Evolutionary conservation across 2,797 vertebrate genomes (phyloP), one percentile per base, ranked within the genome.

Genomic region (Vireo griseus): DNA sequence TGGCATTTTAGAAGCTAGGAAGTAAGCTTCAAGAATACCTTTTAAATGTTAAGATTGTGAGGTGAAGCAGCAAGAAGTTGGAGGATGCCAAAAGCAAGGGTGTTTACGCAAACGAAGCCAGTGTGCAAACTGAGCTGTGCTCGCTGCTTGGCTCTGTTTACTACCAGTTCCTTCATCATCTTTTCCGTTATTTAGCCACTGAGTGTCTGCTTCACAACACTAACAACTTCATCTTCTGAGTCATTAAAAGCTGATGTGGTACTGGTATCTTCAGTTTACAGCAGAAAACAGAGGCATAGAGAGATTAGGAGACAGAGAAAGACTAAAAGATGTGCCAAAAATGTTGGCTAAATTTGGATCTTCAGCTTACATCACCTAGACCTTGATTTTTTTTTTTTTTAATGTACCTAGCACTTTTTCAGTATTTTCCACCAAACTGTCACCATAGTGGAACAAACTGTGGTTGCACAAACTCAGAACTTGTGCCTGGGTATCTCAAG

Each of bases 61-160:
- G 73, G 90, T 7, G 1, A 65, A 91, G 81, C 50, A 83, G 47
- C 57, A 65, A 86, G 65, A 93, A 88, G 47, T 1, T 14, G 16
- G 62, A 86, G 82, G 75, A 80, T 29, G 58, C 82, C 91, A 88
- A 45, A 92, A 92, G 58, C 31, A 75, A 88, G 80, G 66, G 28
- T 86, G 71, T 84, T 95, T 86, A 89, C 25, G 2, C 57, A 82
- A 86, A 93, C 1, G 2, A 62, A 92, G 45, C 47, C 77, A 63
- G 63, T 37, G 42, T 0, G 5, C 69, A 86, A 80, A 71, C 55
- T 4, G 62, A 72, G 78, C 77, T 66, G 31, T 19, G 55, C 59
- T 94, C 74, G 9, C 78, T 71, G 72, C 85, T 77, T 89, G 75
- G 85, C 87, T 91, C 90, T 74, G 66, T 77, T 92, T 76, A 74